Conservation (phyloP, 2,797 vertebrate species). For the Gambusia yucatana region DNA sequence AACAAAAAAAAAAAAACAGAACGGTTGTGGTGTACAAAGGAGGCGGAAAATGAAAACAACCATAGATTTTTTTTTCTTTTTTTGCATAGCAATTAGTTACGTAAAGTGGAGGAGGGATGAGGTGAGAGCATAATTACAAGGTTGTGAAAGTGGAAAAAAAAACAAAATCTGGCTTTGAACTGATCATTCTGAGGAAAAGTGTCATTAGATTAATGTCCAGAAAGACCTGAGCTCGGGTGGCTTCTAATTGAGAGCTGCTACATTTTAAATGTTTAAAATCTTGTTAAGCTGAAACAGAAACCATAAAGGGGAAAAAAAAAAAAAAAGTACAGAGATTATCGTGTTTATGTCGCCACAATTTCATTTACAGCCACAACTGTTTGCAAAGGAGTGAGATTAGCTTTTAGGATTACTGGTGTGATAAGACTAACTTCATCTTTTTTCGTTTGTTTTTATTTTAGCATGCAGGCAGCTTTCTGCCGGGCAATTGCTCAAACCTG, state of each 20-base stretch:
- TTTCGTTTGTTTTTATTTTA: slow-evolving; percentile 35
- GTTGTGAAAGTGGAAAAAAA: slow-evolving; percentile 30
- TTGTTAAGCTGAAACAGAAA: slow-evolving; percentile 41
- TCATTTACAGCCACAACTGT: slow-evolving; percentile 30
- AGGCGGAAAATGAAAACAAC: slow-evolving; percentile 74
- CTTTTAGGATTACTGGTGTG: slow-evolving; percentile 21
- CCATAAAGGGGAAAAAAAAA: slow-evolving; percentile 28
- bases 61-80: slow-evolving; percentile 67
- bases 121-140: slow-evolving; percentile 47
- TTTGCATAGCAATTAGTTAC: slow-evolving; percentile 86
- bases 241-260: slow-evolving; percentile 72
- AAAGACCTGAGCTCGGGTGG: slow-evolving; percentile 80
- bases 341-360: slow-evolving; percentile 38
- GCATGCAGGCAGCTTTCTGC: slow-evolving; percentile 69
- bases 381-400: slow-evolving; percentile 17
- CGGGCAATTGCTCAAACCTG: slow-evolving; percentile 59
- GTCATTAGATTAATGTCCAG: slow-evolving; percentile 61
- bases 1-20: slow-evolving; percentile 60
- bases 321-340: neutral
- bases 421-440: slow-evolving; percentile 37
- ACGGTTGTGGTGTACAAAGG: slow-evolving; percentile 76
- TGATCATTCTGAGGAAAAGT: slow-evolving; percentile 42
- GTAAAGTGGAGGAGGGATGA: slow-evolving; percentile 39
- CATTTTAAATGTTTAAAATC: slow-evolving; percentile 56
- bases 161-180: slow-evolving; percentile 43